A percentile compares a stretch with the other conserved stretches of the same genome.
Evolutionary conservation across 1,140 invertebrate species (phyloP).

Genomic region (Macrostomum lignano): DNA sequence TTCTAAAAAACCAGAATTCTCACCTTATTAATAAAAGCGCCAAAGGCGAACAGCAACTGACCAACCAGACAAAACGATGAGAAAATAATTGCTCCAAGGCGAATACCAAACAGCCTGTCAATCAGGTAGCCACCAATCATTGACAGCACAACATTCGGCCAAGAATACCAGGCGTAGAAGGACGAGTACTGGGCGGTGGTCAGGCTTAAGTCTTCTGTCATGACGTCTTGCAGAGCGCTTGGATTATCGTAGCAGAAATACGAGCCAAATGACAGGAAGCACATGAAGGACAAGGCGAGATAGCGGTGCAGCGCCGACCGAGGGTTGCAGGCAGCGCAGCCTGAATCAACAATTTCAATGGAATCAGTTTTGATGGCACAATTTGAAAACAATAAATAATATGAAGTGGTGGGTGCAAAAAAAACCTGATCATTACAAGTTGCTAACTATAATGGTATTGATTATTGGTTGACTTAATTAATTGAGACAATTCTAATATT

Average conservation of each 20-base stretch:
- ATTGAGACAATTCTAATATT: no score
- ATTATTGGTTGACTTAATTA: no score
- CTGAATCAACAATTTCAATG: constrained; percentile 1
- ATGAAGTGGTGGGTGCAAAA: no score
- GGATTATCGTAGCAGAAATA: constrained; percentile 96
- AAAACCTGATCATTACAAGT: no score
- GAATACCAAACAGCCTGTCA: constrained; percentile 69
- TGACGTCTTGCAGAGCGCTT: constrained; percentile 55
- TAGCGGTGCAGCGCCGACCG: constrained; percentile 23
- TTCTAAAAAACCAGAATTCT: no score
- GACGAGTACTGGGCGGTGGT: constrained; percentile 50
- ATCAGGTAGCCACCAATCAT: constrained; percentile 80
- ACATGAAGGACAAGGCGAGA: constrained; percentile 49
- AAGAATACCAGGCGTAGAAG: constrained; percentile 78
- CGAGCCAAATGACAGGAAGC: constrained; percentile 52
- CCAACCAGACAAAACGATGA: constrained; percentile 50
- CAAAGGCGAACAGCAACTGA: constrained; percentile 52
- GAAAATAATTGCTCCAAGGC: constrained; percentile 65
- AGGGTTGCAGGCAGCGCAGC: constrained; percentile 18
- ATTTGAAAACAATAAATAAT: no score
- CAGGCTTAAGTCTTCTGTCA: constrained; percentile 49
- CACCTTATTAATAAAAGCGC: constrained; percentile 39
- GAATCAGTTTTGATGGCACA: no score
- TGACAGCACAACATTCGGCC: constrained; percentile 81
- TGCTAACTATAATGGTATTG: no score